Conservation (phyloP, 2,888 invertebrate species). For the Drosophila meridionalis region DNA sequence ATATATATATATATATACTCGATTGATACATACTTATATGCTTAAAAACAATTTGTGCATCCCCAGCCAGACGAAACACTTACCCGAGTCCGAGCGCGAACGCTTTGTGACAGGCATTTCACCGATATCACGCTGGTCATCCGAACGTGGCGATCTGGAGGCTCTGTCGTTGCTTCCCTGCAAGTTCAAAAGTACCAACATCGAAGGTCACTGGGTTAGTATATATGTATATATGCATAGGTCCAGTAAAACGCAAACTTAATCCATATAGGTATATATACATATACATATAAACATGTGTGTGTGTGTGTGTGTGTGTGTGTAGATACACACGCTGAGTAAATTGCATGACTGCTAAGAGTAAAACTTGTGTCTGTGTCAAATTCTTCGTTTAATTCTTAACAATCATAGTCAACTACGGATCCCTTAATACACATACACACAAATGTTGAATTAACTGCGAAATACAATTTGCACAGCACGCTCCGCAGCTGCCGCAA, state of each 20-base stretch:
- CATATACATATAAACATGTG: not conserved
- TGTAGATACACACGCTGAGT: slow-evolving; percentile 18
- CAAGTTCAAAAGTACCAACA: slow-evolving; percentile 15
- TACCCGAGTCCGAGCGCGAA: slow-evolving; percentile 82
- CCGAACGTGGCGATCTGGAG: slow-evolving; percentile 82
- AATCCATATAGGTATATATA: not conserved
- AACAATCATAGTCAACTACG: not conserved
- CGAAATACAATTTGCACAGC: slow-evolving; percentile 22
- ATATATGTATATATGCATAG: not conserved
- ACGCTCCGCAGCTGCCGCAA: slow-evolving; percentile 30
- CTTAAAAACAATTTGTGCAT: slow-evolving; percentile 21
- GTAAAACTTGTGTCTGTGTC: not conserved
- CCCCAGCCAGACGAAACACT: slow-evolving; percentile 55
- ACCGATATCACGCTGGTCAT: slow-evolving; percentile 77
- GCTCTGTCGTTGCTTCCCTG: slow-evolving; percentile 83
- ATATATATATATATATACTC: slow-evolving; percentile 50
- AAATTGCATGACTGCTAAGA: not conserved
- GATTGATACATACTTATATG: slow-evolving; percentile 50
- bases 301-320: no score
- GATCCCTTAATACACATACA: not conserved
- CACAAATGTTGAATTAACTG: slow-evolving; percentile 15
- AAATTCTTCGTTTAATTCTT: slow-evolving; percentile 1
- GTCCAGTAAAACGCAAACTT: not conserved
- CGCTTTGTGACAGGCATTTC: slow-evolving; percentile 79
- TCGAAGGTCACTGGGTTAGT: slow-evolving; percentile 32